These are phyloP conservation scores for Doryteuthis pealeii DNA, from an alignment of 1,140 invertebrate genomes.

Conservation along the genomic window DNA sequence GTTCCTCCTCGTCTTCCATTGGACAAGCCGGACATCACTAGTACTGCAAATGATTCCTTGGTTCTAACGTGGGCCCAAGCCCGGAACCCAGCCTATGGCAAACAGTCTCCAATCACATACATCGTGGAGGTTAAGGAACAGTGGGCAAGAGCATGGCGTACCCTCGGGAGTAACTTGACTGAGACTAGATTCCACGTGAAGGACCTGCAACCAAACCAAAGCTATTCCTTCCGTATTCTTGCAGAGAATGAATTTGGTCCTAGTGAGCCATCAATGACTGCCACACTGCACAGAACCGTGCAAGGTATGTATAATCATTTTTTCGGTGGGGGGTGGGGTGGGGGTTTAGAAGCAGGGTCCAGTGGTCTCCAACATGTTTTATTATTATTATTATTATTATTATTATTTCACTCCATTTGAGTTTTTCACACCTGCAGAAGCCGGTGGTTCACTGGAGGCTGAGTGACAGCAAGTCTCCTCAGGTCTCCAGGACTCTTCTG, in stretches of 20 bases:
- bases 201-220: constrained; percentile 36
- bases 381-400: too few relatives aligned
- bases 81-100: constrained; percentile 58
- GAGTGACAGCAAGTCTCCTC: too few relatives aligned
- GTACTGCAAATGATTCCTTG: constrained; percentile 80
- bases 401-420: too few relatives aligned
- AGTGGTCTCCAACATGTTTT: too few relatives aligned
- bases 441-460: too few relatives aligned
- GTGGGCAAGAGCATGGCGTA: constrained; percentile 34
- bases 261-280: constrained; percentile 54
- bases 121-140: constrained; percentile 45
- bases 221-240: constrained; percentile 87
- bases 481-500: too few relatives aligned
- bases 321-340: too few relatives aligned
- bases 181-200: constrained; percentile 38
- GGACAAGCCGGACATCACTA: constrained; percentile 83
- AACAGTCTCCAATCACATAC: constrained; percentile 50
- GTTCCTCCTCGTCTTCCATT: constrained; percentile 71
- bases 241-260: constrained; percentile 83
- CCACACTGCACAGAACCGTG: constrained; percentile 51
- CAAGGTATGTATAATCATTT: background rate
- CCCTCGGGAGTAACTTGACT: constrained; percentile 30
- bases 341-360: too few relatives aligned
- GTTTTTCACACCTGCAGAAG: too few relatives aligned
- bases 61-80: constrained; percentile 86